Conservation (phyloP, 2,797 vertebrate species). For the Ctenopoma kingsleyae region DNA sequence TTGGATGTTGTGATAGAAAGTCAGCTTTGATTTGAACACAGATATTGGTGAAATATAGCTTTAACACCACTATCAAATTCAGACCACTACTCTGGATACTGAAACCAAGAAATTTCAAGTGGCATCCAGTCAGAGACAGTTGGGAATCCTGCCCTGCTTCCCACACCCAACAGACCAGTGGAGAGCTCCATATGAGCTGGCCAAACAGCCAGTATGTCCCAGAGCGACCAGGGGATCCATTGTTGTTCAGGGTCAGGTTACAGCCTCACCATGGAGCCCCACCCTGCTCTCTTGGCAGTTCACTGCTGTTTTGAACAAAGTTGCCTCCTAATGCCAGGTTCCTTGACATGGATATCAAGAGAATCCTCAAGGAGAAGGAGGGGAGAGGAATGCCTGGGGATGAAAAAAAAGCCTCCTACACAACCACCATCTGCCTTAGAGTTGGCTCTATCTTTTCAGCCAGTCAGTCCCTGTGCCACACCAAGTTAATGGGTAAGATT, state of each 20-base stretch:
- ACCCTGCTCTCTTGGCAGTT: slow-evolving; percentile 92
- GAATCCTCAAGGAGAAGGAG: slow-evolving; percentile 65
- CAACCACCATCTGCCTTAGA: slow-evolving; percentile 70
- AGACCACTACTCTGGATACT: slow-evolving; percentile 17
- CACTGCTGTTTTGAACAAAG: slow-evolving; percentile 92
- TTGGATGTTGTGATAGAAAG: not conserved
- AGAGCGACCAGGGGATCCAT: slow-evolving; percentile 93
- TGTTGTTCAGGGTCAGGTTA: slow-evolving; percentile 93
- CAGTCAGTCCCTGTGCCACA: slow-evolving; percentile 87
- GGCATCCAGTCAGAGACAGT: slow-evolving; percentile 46
- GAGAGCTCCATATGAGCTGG: slow-evolving; percentile 63
- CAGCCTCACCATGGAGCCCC: slow-evolving; percentile 91
- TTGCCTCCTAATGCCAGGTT: slow-evolving; percentile 90
- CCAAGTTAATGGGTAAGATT: slow-evolving; percentile 91
- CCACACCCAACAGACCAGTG: slow-evolving; percentile 62
- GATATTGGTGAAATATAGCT: not conserved
- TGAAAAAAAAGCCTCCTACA: slow-evolving; percentile 58
- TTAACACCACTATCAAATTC: slow-evolving; percentile 10
- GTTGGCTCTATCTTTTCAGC: slow-evolving; percentile 74
- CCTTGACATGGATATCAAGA: slow-evolving; percentile 82
- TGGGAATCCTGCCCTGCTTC: slow-evolving; percentile 61
- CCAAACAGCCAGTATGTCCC: slow-evolving; percentile 79
- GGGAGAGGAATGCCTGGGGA: slow-evolving; percentile 53
- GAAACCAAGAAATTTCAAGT: slow-evolving; percentile 28
- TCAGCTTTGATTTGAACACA: slow-evolving; percentile 10